These are phyloP conservation scores for Dastarcus helophoroides DNA, from an alignment of 2,888 invertebrate genomes.

Conservation along the genomic window DNA sequence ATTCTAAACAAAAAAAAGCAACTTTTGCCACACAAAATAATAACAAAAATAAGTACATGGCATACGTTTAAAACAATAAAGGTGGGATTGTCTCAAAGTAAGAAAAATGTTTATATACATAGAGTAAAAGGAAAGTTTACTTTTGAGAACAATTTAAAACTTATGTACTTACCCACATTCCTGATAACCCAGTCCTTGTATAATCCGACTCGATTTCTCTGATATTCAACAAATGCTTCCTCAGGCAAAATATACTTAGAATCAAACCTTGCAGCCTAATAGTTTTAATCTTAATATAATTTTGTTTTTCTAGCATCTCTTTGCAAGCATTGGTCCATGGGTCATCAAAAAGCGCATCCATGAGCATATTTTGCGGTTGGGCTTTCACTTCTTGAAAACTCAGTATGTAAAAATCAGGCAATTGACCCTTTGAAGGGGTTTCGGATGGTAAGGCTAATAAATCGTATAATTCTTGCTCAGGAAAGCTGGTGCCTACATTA, in stretches of 20 bases:
- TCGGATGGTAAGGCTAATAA: conserved; percentile 57
- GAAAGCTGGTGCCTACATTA: conserved; percentile 80
- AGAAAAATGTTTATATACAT: neutral
- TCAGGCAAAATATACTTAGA: conserved; percentile 63
- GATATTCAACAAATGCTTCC: conserved; percentile 69
- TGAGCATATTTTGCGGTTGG: conserved; percentile 72
- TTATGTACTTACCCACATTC: conserved; percentile 87
- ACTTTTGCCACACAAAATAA: neutral
- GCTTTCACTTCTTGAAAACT: conserved; percentile 84
- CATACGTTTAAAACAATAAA: too few species aligned
- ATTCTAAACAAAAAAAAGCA: neutral
- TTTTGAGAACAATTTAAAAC: neutral
- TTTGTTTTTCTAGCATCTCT: conserved; percentile 52
- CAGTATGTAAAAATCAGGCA: conserved; percentile 77
- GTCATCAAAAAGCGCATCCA: conserved; percentile 72
- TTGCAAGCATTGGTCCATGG: conserved; percentile 73
- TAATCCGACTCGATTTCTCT: conserved; percentile 77
- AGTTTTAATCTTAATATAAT: conserved; percentile 68
- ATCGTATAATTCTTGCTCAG: conserved; percentile 56
- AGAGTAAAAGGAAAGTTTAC: too few species aligned
- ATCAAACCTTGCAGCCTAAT: conserved; percentile 77
- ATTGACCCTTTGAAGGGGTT: conserved; percentile 40
- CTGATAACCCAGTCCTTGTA: conserved; percentile 82
- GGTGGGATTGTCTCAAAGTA: neutral
- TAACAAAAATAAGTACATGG: neutral